Evolutionary conservation across 1,140 invertebrate species (phyloP), one percentile per base, ranked within the genome.

Genomic region (Phymorhynchus buccinoides): DNA sequence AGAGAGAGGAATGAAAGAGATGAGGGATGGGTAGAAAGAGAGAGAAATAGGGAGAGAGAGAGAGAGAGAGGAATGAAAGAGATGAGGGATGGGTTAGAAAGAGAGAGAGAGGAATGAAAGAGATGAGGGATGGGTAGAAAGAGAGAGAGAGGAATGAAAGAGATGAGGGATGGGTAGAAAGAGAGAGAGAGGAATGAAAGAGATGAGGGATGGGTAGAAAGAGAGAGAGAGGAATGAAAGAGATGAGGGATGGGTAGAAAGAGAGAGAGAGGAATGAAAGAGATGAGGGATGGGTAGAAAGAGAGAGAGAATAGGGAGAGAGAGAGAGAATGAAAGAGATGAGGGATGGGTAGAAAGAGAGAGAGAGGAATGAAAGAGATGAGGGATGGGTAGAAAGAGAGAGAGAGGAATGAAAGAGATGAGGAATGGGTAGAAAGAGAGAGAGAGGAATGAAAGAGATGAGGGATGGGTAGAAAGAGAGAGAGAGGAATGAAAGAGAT

Each of bases 111-210:
- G 48, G 22, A 22, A 27, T n/a, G 35, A 9, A 1, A 32, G 6
- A 32, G 6, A 32, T 1, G n/a, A 1, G 30, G 6, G 68, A 14
- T 3, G 35, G 73, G 16, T n/a, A 88, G 18, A 87, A 88, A 12
- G 90, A 92, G n/a, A 86, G 85, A 7, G 89, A 87, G 85, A 91
- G 90, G 68, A 89, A 92, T 81, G 89, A 92, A 90, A 73, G 89
- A 93, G 62, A 68, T 90, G 6, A 88, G 87, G 91, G 91, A 87
- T 73, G 88, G 88, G 39, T 3, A 18, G 32, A n/a, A n/a, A n/a
- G n/a, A 52, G 48, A 52, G 48, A 52, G 48, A 52, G 48, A 52
- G 48, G 48, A 27, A 32, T 12, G 4, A 1, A 32, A 4, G 68
- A 4, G 68, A 4, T n/a, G n/a, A 1, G 30, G 6, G 68, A 14